Conservation (phyloP, 2,888 invertebrate species). For the Drosophila anomelani region DNA sequence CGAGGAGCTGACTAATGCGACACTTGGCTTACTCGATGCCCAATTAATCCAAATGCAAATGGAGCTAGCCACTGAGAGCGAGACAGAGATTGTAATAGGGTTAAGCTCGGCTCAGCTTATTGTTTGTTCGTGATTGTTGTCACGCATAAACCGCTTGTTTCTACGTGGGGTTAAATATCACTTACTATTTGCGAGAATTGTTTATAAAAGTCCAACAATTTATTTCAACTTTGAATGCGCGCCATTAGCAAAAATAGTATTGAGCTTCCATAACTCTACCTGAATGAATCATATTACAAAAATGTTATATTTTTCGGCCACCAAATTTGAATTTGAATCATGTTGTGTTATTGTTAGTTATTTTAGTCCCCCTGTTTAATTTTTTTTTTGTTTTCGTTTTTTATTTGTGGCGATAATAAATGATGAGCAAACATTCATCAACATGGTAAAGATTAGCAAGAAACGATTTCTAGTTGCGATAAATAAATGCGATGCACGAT, state of each 20-base stretch:
- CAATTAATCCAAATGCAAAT: conserved; percentile 38
- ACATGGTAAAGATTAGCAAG: conserved; percentile 15
- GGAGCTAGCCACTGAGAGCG: background rate
- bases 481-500: conserved; percentile 10
- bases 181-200: conserved; percentile 2
- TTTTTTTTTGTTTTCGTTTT: conserved; percentile 2
- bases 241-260: background rate
- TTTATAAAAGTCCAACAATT: background rate
- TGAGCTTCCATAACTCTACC: background rate
- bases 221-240: background rate
- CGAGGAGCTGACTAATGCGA: conserved; percentile 43
- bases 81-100: background rate
- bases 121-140: conserved; percentile 9
- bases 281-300: no score
- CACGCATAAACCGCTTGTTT: conserved; percentile 7
- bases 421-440: conserved; percentile 19
- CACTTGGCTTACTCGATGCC: conserved; percentile 32
- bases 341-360: background rate
- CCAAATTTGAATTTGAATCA: background rate
- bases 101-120: conserved; percentile 6
- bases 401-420: conserved; percentile 8
- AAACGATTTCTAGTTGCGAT: conserved; percentile 8
- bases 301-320: background rate
- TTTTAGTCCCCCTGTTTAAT: background rate
- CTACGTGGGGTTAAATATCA: background rate